A percentile compares a stretch with the other conserved stretches of the same genome.
Evolutionary conservation across 2,797 vertebrate genomes (phyloP).

Genomic region (Peromyscus aztecus): DNA sequence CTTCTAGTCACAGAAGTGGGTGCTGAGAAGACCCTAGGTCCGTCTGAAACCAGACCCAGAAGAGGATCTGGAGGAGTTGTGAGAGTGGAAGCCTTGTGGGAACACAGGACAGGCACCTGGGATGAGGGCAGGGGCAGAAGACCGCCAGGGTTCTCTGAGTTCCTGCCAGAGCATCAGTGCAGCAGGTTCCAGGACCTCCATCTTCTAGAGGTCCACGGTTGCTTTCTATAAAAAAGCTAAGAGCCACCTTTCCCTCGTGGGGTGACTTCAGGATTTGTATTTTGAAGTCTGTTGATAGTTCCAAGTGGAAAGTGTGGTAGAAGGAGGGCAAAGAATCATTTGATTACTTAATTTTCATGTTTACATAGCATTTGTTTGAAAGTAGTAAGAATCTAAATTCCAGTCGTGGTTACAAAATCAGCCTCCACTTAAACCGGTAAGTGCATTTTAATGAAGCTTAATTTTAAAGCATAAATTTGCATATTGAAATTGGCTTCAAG

Average conservation of each 20-base stretch:
- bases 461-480: constrained; percentile 79
- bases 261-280: constrained; percentile 66
- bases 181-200: neutral
- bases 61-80: neutral
- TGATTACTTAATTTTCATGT: constrained; percentile 83
- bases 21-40: neutral
- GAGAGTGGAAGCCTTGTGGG: neutral
- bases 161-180: neutral
- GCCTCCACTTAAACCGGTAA: constrained; percentile 80
- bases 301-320: constrained; percentile 52
- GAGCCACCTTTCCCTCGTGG: neutral
- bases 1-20: neutral
- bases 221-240: neutral
- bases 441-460: constrained; percentile 80
- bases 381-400: constrained; percentile 81
- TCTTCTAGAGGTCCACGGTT: neutral
- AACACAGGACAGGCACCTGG: neutral
- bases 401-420: constrained; percentile 81
- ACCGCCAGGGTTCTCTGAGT: neutral
- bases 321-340: constrained; percentile 75
- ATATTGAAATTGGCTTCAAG: constrained; percentile 67
- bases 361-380: constrained; percentile 83
- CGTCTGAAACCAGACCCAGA: neutral
- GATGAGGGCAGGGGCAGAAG: neutral
- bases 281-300: constrained; percentile 65